Evolutionary conservation across 2,797 vertebrate genomes (phyloP).

Genomic region (Muscicapa striata): DNA sequence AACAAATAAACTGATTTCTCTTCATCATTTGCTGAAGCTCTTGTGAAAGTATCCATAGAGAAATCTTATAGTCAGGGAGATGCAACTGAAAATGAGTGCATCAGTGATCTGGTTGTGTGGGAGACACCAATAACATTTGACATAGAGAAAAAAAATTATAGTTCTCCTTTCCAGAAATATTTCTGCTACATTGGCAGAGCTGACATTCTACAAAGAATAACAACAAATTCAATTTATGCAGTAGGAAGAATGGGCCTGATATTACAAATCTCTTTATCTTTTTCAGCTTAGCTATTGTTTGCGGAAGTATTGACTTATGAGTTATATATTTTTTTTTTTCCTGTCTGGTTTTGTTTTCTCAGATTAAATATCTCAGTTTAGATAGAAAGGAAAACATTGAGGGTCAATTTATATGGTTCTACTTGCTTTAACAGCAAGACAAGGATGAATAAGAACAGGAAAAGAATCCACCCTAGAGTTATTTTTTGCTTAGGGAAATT

Average conservation of each 20-base stretch:
- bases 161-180: neutral
- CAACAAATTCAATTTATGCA: neutral
- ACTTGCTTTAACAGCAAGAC: neutral
- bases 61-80: neutral
- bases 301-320: neutral
- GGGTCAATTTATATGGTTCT: neutral
- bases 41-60: neutral
- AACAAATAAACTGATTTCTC: neutral
- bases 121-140: neutral
- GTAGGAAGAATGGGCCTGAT: neutral
- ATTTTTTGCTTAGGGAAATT: neutral
- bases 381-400: neutral
- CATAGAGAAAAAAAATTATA: neutral
- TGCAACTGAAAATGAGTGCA: neutral
- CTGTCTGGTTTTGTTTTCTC: neutral
- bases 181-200: neutral
- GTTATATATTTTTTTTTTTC: neutral
- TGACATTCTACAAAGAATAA: conserved; percentile 8
- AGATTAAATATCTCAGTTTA: neutral
- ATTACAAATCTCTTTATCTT: neutral
- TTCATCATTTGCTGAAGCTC: neutral
- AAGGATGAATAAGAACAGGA: neutral
- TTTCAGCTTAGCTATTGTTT: neutral
- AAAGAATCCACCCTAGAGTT: neutral
- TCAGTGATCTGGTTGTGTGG: neutral